Evolutionary conservation across 2,888 invertebrate species (phyloP).

Genomic region (Hartigia nigra): DNA sequence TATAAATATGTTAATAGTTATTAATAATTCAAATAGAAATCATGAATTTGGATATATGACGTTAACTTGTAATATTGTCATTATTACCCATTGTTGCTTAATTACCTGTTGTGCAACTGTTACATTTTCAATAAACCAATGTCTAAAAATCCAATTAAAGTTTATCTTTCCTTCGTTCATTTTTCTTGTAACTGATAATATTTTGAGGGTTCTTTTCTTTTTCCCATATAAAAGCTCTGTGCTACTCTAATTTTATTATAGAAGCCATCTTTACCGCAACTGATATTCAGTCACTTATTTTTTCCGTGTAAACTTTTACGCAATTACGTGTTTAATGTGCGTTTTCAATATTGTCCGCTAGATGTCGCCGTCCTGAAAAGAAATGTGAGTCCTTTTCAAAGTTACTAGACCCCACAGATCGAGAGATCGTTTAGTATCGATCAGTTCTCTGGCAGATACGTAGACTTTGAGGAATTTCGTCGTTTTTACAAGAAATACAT

Average conservation of each 20-base stretch:
- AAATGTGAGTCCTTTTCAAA: not conserved
- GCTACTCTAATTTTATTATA: not conserved
- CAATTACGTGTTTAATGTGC: not conserved
- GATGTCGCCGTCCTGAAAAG: not conserved
- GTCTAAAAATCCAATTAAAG: not conserved
- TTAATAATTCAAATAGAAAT: not conserved
- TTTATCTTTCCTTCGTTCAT: not conserved
- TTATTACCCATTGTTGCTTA: not conserved
- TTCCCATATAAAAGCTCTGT: not conserved
- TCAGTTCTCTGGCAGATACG: slow-evolving; percentile 13
- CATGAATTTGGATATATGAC: not conserved
- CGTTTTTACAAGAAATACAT: not conserved
- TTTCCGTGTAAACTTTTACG: not conserved
- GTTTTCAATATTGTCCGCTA: not conserved
- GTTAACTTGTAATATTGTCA: not conserved
- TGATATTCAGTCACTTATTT: not conserved
- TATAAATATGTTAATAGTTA: not conserved
- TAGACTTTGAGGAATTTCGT: not conserved
- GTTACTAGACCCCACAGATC: slow-evolving; percentile 21
- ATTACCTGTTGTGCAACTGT: not conserved
- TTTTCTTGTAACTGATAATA: not conserved
- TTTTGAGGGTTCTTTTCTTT: not conserved
- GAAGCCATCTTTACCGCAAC: not conserved
- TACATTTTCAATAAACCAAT: not conserved
- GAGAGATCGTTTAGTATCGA: slow-evolving; percentile 41